Conservation (phyloP, 2,888 invertebrate genomes). For the Ariolimax columbianus region DNA sequence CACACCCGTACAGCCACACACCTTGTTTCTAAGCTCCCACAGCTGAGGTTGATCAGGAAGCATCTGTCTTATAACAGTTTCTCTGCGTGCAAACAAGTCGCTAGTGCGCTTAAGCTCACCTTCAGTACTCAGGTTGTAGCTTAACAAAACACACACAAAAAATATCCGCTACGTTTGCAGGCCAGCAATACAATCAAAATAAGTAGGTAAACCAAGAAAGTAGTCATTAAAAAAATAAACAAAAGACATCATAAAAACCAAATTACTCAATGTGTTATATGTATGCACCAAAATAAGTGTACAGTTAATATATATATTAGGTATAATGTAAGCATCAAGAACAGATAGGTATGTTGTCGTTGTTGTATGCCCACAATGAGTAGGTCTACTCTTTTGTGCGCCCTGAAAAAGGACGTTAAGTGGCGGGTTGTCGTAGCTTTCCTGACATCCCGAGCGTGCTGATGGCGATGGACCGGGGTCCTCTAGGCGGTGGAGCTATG, state of each 20-base stretch:
- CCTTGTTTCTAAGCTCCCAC: conserved; percentile 26
- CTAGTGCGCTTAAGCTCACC: not conserved
- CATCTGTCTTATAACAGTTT: not conserved
- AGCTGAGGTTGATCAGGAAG: conserved; percentile 1
- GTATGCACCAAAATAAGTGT: no score
- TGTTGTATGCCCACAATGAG: no score
- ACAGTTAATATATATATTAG: no score
- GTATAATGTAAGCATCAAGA: no score
- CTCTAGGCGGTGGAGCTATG: no score
- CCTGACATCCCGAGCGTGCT: no score
- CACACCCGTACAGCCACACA: conserved; percentile 49
- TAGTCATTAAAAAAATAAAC: not conserved
- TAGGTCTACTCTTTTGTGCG: no score
- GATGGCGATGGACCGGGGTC: no score
- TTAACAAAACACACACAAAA: not conserved
- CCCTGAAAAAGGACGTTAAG: no score
- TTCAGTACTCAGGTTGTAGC: conserved; percentile 25
- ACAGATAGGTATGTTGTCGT: no score
- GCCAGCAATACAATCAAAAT: not conserved
- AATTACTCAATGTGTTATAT: not conserved
- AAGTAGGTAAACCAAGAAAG: not conserved
- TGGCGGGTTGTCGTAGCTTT: no score
- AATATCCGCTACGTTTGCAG: not conserved
- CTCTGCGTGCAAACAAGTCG: not conserved
- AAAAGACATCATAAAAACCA: not conserved